These are phyloP conservation scores for Oreochromis grahami DNA, from an alignment of 2,797 vertebrate species.

Conservation along the genomic window DNA sequence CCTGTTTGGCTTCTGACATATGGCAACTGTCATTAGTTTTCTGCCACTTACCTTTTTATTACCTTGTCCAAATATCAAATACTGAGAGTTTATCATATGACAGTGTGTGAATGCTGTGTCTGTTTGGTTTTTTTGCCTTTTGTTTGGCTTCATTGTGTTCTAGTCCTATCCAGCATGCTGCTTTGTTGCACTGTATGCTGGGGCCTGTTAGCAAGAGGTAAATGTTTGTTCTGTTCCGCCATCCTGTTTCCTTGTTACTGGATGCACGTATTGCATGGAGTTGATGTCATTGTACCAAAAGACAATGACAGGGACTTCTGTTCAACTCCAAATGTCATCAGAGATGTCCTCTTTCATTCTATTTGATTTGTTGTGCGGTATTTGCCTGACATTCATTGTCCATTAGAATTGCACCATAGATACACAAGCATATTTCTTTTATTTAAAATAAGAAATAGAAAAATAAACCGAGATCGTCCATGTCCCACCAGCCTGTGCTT, in stretches of 20 bases:
- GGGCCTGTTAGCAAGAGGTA: conserved; percentile 21
- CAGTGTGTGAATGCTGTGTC: conserved; percentile 47
- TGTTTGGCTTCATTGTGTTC: conserved; percentile 63
- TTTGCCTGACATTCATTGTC: neutral
- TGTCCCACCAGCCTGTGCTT: neutral
- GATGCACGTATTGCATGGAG: neutral
- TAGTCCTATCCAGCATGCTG: conserved; percentile 5
- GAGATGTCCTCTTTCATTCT: neutral
- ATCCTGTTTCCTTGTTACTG: conserved; percentile 31
- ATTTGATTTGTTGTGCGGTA: neutral
- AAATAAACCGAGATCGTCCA: neutral
- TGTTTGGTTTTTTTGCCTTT: conserved; percentile 28
- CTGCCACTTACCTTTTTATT: conserved; percentile 15
- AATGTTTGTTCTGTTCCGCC: conserved; percentile 26
- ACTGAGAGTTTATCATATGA: conserved; percentile 27
- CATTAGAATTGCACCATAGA: neutral
- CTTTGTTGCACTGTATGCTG: conserved; percentile 28
- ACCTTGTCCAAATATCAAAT: conserved; percentile 21
- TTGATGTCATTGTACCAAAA: neutral
- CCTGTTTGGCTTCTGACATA: neutral
- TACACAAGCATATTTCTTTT: neutral
- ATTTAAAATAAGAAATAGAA: neutral
- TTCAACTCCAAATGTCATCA: neutral
- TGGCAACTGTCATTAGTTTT: neutral
- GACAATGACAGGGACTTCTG: neutral